Evolutionary conservation across 2,797 vertebrate species (phyloP), one percentile per base, ranked within the genome.

Genomic region (Eulemur mongoz): DNA sequence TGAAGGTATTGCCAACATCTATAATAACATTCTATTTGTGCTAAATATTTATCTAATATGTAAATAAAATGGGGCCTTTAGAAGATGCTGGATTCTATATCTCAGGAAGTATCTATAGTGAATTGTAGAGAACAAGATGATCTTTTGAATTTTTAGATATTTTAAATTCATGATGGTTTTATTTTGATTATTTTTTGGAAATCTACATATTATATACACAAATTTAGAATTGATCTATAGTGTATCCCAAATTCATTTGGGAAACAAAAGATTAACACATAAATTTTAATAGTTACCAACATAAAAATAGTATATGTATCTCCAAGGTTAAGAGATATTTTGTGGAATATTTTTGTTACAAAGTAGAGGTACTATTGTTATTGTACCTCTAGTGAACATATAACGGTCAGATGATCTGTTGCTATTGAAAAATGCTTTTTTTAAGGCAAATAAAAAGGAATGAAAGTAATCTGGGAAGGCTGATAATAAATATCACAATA

Each of bases 181-280:
- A 35, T 92, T 89, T 63, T 95, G 45, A 13, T 96, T 48, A 7
- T 11, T 43, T 89, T 40, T 86, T 2, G 78, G 35, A 63, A 84
- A 75, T 94, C 61, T 15, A 32, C 12, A 69, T 2, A 10, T 63
- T 40, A 72, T 25, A 78, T 75, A 2, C 61, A 94, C 96, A 87
- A 82, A 79, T 43, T 25, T 30, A 45, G 83, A 65, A 86, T 84
- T 5, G 89, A 94, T 89, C 85, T 83, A 40, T 59, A 81, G 82
- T 93, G 61, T 25, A n/a, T 93, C 80, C 43, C 80, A 84, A 94
- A 97, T 1, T 65, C 27, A 79, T 22, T 93, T 90, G 61, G 97
- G 80, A 97, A 98, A 96, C 65, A 93, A 95, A 96, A 93, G 69
- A 94, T 96, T 97, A 96, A 92, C 94, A 15, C 91, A 93, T 69